Evolutionary conservation across 2,888 invertebrate genomes (phyloP).

Genomic region (Pandemis corylana): DNA sequence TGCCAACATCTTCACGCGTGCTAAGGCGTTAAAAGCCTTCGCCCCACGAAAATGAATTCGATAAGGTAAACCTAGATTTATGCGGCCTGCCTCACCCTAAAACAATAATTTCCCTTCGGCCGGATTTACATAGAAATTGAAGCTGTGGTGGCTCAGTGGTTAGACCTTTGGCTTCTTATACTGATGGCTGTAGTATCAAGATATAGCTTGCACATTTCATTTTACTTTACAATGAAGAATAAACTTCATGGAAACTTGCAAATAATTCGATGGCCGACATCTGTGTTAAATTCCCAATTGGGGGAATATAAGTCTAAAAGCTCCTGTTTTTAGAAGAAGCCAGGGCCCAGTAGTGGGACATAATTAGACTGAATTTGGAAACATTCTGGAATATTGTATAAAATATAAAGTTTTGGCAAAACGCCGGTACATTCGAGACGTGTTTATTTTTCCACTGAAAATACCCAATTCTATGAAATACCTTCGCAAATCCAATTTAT

Average conservation of each 20-base stretch:
- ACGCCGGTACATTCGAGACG: not conserved
- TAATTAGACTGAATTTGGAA: slow-evolving; percentile 11
- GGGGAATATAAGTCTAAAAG: too few relatives aligned
- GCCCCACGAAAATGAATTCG: slow-evolving; percentile 52
- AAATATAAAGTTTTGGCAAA: not conserved
- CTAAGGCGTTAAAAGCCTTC: slow-evolving; percentile 44
- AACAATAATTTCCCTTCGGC: slow-evolving; percentile 51
- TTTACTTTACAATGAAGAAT: too few relatives aligned
- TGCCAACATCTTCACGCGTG: slow-evolving; percentile 12
- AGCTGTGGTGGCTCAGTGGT: too few relatives aligned
- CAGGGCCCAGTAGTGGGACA: too few relatives aligned
- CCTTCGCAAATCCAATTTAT: slow-evolving; percentile 24
- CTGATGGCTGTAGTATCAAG: too few relatives aligned
- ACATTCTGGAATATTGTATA: slow-evolving; percentile 5
- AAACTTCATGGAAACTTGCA: too few relatives aligned
- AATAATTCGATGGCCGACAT: too few relatives aligned
- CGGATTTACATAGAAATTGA: slow-evolving; percentile 36
- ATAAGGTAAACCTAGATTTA: slow-evolving; percentile 56
- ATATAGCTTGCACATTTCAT: too few relatives aligned
- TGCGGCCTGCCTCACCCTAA: slow-evolving; percentile 46
- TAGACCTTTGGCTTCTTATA: too few relatives aligned
- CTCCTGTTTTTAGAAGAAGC: too few relatives aligned
- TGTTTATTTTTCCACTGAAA: slow-evolving; percentile 1
- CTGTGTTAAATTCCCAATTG: too few relatives aligned
- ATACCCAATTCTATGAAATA: slow-evolving; percentile 6